phyloP scores from a whole-genome alignment of 1,140 invertebrate genomes.

The Bombyx mandarina region DNA sequence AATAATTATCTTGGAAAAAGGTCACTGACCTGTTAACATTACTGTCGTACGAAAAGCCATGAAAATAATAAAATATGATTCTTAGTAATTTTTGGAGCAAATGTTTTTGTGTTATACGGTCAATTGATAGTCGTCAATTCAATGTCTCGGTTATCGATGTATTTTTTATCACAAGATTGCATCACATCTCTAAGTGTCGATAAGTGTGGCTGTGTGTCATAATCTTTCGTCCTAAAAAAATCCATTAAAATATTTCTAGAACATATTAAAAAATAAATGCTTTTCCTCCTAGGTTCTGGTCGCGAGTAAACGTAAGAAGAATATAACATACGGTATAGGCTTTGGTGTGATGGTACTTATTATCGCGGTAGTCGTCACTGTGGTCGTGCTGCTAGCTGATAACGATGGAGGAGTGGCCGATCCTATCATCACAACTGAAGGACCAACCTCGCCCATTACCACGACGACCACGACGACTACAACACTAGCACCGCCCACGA shows the following conservation, averaged over 20 bases:
- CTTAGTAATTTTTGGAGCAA: too few relatives aligned
- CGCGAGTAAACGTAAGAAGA: constrained; percentile 42
- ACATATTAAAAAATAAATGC: constrained; percentile 1
- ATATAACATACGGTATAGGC: constrained; percentile 39
- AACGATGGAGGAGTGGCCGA: constrained; percentile 27
- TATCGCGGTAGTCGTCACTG: constrained; percentile 38
- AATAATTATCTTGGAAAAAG: too few relatives aligned
- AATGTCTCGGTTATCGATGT: too few relatives aligned
- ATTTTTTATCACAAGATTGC: too few relatives aligned
- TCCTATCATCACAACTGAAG: constrained; percentile 22
- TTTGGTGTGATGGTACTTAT: constrained; percentile 39
- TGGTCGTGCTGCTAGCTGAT: constrained; percentile 42
- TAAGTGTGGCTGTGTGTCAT: background rate
- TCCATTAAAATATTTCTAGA: background rate
- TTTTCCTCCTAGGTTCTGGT: constrained; percentile 43
- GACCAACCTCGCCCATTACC: constrained; percentile 12
- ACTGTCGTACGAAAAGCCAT: too few relatives aligned
- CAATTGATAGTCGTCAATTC: too few relatives aligned
- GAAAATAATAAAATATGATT: too few relatives aligned
- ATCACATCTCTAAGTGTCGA: too few relatives aligned
- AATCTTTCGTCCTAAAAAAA: background rate
- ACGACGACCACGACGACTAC: constrained; percentile 16
- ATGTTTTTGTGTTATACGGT: too few relatives aligned
- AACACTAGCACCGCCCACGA: constrained; percentile 13
- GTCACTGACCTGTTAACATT: too few relatives aligned